Percentiles rank a stretch among this genome's conserved stretches.
These are phyloP conservation scores for Muraenolepis orangiensis DNA, from an alignment of 2,797 vertebrate genomes.

Conservation along the genomic window DNA sequence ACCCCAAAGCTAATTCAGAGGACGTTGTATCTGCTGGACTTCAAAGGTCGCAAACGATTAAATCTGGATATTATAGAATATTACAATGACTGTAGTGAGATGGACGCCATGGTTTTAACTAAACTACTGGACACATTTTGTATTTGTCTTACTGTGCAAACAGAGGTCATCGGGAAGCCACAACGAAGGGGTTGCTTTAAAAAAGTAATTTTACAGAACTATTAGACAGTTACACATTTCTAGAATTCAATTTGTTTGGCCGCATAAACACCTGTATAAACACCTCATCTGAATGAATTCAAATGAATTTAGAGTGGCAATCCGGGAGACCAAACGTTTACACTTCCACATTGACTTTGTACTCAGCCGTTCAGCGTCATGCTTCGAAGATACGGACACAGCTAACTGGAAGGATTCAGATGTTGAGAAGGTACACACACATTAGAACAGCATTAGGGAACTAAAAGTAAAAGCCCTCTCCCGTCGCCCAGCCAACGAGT, in stretches of 20 bases:
- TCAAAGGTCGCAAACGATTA: background rate
- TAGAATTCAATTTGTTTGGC: conserved; percentile 8
- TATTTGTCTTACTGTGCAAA: conserved; percentile 16
- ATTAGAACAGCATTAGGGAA: background rate
- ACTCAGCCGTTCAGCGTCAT: conserved; percentile 22
- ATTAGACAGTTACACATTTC: conserved; percentile 14
- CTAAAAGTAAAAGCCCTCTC: background rate
- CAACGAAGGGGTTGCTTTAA: conserved; percentile 11
- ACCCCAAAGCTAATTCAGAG: conserved; percentile 1
- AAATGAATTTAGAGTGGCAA: background rate
- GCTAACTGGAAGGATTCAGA: conserved; percentile 8
- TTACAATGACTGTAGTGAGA: background rate
- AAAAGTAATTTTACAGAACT: conserved; percentile 19
- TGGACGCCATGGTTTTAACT: background rate
- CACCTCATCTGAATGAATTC: conserved; percentile 10
- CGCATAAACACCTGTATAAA: conserved; percentile 2
- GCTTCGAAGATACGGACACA: conserved; percentile 6
- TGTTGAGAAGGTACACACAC: conserved; percentile 41
- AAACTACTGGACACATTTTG: conserved; percentile 1
- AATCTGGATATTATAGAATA: background rate
- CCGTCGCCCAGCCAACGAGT: background rate
- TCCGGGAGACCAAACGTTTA: background rate
- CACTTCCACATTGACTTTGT: conserved; percentile 15
- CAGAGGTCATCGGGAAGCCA: background rate
- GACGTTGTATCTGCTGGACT: conserved; percentile 4